Evolutionary conservation across 2,888 invertebrate species (phyloP), one percentile per base, ranked within the genome.

Genomic region (Torymus texanus): DNA sequence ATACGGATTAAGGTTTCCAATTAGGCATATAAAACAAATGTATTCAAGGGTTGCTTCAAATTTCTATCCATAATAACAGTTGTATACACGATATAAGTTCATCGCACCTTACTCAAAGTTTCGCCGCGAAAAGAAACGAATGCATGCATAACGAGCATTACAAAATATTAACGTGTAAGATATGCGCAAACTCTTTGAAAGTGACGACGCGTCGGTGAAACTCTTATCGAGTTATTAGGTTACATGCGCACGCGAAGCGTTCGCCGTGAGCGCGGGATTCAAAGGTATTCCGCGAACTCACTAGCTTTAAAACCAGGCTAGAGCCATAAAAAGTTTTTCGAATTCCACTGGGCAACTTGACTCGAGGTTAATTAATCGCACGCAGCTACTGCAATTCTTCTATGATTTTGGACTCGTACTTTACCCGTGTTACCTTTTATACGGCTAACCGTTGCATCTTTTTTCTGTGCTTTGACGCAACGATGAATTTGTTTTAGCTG

Each of bases 221-320:
- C 85, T 85, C 84, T 83, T 78, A 82, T 83, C 81, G 81, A 82
- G 82, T 85, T 83, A 84, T 84, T 84, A 78, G 83, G 84, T 84
- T 85, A 81, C 84, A 79, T 81, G 81, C 78, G 62, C 84, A 80
- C 81, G 82, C 80, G 75, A 83, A 76, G 80, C 5, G 41, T 41
- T 8, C 41, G 1, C 8, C 41, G 83, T 74, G 21, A 21, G 79
- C 71, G 72, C 78, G 79, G 67, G 72, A 56, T 67, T 56, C 78
- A 80, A 29, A 2, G 79, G 80, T 68, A 80, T 84, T 85, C 82
- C 74, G 62, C 76, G 82, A 84, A 83, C 71, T 75, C 59, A 50
- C 16, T 53, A n/a, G n/a, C 53, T 71, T 62, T 41, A 41, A 55
- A 80, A 83, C 70, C 73, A 61, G 82, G 80, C 75, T 75, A 78